A percentile compares a stretch with the other conserved stretches of the same genome.
These are phyloP conservation scores for Hydrozoanthus tunicans DNA, from an alignment of 64 coral and sea anemone species.

Conservation along the genomic window DNA sequence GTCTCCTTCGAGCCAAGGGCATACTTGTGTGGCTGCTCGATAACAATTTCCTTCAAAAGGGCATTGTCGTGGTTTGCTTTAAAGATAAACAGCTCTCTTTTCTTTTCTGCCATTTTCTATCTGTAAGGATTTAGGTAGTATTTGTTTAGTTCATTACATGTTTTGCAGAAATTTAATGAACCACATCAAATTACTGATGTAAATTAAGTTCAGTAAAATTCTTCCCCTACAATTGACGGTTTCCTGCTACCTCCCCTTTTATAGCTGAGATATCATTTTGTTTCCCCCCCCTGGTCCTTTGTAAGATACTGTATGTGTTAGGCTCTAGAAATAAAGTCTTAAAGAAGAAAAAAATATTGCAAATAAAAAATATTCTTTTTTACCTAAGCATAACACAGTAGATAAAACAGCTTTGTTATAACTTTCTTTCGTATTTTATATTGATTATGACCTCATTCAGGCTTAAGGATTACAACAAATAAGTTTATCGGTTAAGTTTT, in stretches of 20 bases:
- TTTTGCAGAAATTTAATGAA: conserved; percentile 1
- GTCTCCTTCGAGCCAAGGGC: conserved; percentile 4
- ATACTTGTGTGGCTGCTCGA: conserved; percentile 11
- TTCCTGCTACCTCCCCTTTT: conserved; percentile 3
- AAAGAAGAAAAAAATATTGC: neutral
- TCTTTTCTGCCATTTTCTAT: conserved; percentile 8
- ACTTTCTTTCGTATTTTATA: neutral
- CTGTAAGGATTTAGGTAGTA: neutral
- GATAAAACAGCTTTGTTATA: conserved; percentile 1
- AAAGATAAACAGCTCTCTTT: conserved; percentile 13
- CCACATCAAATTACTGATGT: conserved; percentile 2
- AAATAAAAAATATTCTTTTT: neutral
- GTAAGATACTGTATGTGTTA: neutral
- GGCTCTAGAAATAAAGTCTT: neutral
- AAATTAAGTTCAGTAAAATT: conserved; percentile 7
- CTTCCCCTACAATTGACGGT: neutral
- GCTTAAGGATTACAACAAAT: no score
- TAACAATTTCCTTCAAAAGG: neutral
- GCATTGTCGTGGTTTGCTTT: neutral
- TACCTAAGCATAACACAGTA: neutral
- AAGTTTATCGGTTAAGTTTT: no score
- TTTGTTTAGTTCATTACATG: neutral
- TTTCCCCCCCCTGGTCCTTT: neutral
- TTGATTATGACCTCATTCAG: neutral
- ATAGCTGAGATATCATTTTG: conserved; percentile 9